Evolutionary conservation across 2,888 invertebrate genomes (phyloP), one percentile per base, ranked within the genome.

Genomic region (Anoplius nigerrimus): DNA sequence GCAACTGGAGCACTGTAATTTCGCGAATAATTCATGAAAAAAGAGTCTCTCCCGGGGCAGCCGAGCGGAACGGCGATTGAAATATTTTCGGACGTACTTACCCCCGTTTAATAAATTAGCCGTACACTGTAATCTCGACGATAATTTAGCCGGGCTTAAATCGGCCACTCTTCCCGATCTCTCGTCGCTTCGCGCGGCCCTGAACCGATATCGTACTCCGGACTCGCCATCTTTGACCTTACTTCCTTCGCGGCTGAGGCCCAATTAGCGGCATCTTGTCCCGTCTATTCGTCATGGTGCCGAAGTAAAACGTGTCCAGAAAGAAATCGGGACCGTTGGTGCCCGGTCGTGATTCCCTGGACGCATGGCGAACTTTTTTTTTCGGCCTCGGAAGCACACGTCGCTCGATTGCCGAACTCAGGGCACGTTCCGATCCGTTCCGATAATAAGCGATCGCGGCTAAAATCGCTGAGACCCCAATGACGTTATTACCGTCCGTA

Each of bases 61-160:
- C 11, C 34, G 34, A 34, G 34, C 34, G 6, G 6, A 34, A 34
- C 34, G 34, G 34, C 11, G 34, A 34, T 78, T 78, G 71, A 79
- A 74, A 78, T 79, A 74, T 69, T 72, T 76, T 66, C 58, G 67
- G 65, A 52, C 62, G 60, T 70, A 63, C 61, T 74, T 56, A 63
- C 46, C 34, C n/a, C 34, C 67, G 63, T 77, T 79, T 75, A 79
- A 79, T 77, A 77, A 75, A 79, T 77, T 79, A 77, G 70, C 72
- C 71, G 61, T 53, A 63, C 61, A 70, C 72, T 69, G 64, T 76
- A 79, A 79, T 75, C 66, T 61, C 68, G 62, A 8, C 63, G 62
- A 68, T 78, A 76, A 74, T 76, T 73, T 71, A 59, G 34, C 22
- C 45, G 48, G n/a, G n/a, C 59, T 68, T 22, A 60, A 66, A 62